Base-by-base conservation (phyloP, 2,888 invertebrate species). In the Drosophila anomelani region DNA sequence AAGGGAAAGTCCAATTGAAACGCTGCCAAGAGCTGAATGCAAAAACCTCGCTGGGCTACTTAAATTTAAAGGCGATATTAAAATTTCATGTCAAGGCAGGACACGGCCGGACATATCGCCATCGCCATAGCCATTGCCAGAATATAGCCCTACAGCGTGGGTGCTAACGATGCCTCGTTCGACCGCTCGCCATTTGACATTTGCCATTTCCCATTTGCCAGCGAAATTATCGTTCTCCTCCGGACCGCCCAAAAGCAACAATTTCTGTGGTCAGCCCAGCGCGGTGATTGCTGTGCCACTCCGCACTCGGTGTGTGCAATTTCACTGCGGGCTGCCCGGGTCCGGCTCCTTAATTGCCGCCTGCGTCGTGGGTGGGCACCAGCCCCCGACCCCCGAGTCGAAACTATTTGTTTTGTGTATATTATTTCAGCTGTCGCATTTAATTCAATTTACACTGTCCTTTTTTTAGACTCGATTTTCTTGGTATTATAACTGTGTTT, bases 11-110 rank as follows among this genome's bases (percentile, higher is more conserved):
- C 66, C 67, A 81, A 86, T 76, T 71, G 74, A 81, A 81, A 67
- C 62, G 68, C 51, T 70, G 68, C 70, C 68, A 68, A 69, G 34
- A 41, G 23, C 17, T 32, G 46, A 62, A 54, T 46, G 54, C 60
- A 72, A 47, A 61, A 73, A 17, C 64, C 43, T 20, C 43, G 12
- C 43, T 4, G 77, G 81, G 85, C 87, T 77, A 80, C 83, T 88
- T 80, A 85, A 85, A 80, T 75, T 83, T 83, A 80, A 80, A 83
- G 68, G 60, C 78, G 67, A 69, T 74, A 85, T 88, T 88, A 85
- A 88, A 83, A 78, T 85, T 88, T 57, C 74, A 85, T 78, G 79
- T 41, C 78, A 72, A 70, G 60, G 63, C 85, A 63, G 60, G 70
- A 60, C 60, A 36, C n/a, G 8, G 49, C 44, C 55, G 80, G 78